These are phyloP conservation scores for Pseudomyrmex pallidus DNA, from an alignment of 1,140 invertebrate species.

Conservation along the genomic window DNA sequence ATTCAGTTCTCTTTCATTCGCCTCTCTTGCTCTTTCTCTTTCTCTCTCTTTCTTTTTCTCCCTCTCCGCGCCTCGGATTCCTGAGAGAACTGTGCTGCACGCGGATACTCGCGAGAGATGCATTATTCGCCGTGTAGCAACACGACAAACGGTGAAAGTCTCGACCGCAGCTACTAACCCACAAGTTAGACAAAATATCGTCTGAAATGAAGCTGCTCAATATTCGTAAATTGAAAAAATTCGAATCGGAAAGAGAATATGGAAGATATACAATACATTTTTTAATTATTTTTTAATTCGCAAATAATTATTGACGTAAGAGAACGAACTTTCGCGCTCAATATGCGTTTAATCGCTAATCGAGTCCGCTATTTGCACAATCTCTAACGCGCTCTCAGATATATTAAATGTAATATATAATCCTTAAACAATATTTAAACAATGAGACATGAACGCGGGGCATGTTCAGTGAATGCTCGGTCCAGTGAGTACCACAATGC, in stretches of 20 bases:
- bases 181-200: slow-evolving; percentile 19
- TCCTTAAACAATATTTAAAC: background rate
- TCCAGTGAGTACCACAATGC: slow-evolving; percentile 13
- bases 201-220: slow-evolving; percentile 5
- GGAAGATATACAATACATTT: background rate
- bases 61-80: slow-evolving; percentile 9
- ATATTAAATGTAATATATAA: no score
- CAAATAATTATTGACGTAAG: background rate
- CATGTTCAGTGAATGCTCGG: slow-evolving; percentile 31
- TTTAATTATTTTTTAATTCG: no score
- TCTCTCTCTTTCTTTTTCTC: slow-evolving; percentile 45
- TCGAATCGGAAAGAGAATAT: background rate
- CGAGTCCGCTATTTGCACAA: background rate
- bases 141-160: slow-evolving; percentile 54
- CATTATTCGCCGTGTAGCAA: slow-evolving; percentile 34
- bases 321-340: background rate
- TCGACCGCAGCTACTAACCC: slow-evolving; percentile 6
- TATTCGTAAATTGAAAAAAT: slow-evolving; percentile 37
- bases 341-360: no score
- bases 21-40: background rate
- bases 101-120: slow-evolving; percentile 28
- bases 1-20: no score
- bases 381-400: background rate
- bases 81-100: slow-evolving; percentile 20
- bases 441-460: slow-evolving; percentile 7